Conservation (phyloP, 2,888 invertebrate genomes). For the Watsonalla binaria region DNA sequence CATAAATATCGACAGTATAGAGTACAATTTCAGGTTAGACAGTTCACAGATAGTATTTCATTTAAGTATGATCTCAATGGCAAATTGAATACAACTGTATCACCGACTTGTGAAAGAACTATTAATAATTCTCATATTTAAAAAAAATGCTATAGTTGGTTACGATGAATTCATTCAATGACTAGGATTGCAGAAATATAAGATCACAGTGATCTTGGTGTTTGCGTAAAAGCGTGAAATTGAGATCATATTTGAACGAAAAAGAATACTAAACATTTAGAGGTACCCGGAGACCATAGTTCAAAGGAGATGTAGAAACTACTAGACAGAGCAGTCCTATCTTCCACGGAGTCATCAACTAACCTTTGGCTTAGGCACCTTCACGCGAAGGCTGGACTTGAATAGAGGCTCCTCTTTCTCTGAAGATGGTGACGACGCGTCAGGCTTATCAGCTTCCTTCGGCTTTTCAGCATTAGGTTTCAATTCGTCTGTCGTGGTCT, state of each 20-base stretch:
- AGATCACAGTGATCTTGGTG: too few relatives aligned
- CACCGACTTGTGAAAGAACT: neutral
- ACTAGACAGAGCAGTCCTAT: constrained; percentile 49
- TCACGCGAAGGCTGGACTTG: constrained; percentile 70
- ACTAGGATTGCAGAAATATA: too few relatives aligned
- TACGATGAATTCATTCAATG: too few relatives aligned
- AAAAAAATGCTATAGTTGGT: too few relatives aligned
- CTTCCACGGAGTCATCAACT: constrained; percentile 43
- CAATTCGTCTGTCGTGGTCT: constrained; percentile 70
- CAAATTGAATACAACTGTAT: too few relatives aligned
- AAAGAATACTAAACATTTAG: constrained; percentile 20
- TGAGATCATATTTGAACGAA: constrained; percentile 28
- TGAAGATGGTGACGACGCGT: constrained; percentile 41
- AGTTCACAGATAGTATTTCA: constrained; percentile 16
- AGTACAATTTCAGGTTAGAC: constrained; percentile 8
- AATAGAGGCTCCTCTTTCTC: constrained; percentile 71
- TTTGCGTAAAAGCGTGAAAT: constrained; percentile 4
- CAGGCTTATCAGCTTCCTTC: constrained; percentile 39
- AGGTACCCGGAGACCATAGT: constrained; percentile 43
- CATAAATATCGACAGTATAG: constrained; percentile 31
- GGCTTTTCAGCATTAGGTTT: constrained; percentile 60
- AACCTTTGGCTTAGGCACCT: constrained; percentile 63
- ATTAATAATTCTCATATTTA: neutral
- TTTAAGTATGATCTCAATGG: constrained; percentile 25
- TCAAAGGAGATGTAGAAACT: constrained; percentile 49